Evolutionary conservation across 2,797 vertebrate genomes (phyloP).

Genomic region (Tiaroga cobitis): DNA sequence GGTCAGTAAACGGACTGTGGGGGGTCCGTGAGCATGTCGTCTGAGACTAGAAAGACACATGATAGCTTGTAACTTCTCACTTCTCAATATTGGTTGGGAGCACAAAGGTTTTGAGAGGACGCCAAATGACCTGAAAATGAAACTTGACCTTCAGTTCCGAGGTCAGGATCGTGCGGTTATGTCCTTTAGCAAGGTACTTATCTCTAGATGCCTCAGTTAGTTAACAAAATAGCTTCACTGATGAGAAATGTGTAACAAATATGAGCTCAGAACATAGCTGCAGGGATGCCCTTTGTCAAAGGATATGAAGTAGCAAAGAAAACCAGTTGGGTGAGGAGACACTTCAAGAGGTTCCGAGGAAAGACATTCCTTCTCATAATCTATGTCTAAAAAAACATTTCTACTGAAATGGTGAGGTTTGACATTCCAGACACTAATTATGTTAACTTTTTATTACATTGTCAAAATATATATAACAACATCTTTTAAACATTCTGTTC

Average conservation of each 20-base stretch:
- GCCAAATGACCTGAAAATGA: constrained; percentile 16
- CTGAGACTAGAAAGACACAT: background rate
- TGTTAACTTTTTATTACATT: background rate
- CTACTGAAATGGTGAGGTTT: constrained; percentile 21
- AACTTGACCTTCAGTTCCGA: constrained; percentile 34
- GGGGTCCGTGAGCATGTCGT: background rate
- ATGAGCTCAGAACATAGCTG: constrained; percentile 27
- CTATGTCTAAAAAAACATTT: background rate
- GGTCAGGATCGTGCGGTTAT: constrained; percentile 1
- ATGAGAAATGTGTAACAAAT: constrained; percentile 22
- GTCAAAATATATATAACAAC: background rate
- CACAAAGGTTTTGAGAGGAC: constrained; percentile 7
- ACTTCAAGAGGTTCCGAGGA: constrained; percentile 5
- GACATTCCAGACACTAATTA: constrained; percentile 12
- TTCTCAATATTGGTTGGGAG: background rate
- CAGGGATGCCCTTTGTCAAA: constrained; percentile 15
- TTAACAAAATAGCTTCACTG: constrained; percentile 13
- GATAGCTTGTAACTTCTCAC: background rate
- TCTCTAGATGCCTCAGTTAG: constrained; percentile 6
- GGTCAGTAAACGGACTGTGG: background rate
- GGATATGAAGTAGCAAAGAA: constrained; percentile 1
- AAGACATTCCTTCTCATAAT: constrained; percentile 26
- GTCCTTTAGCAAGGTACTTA: constrained; percentile 11
- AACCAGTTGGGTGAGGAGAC: constrained; percentile 9
- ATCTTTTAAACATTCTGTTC: background rate